phyloP scores from a whole-genome alignment of 2,888 invertebrate species.

The Apantesis nais region DNA sequence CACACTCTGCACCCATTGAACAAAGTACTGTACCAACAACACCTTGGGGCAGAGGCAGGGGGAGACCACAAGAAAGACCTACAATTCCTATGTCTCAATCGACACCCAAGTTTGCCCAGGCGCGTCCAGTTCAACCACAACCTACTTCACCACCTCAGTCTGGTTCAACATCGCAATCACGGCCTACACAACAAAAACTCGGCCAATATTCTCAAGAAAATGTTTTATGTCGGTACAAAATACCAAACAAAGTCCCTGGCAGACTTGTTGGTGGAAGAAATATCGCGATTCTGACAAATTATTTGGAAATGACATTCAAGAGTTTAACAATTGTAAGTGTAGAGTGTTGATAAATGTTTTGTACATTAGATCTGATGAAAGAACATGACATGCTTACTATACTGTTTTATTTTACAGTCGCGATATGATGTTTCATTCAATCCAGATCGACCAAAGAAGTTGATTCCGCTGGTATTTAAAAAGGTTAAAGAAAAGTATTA shows the following conservation, averaged over 20 bases:
- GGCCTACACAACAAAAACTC: neutral
- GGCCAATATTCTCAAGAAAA: slow-evolving; percentile 20
- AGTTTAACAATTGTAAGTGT: slow-evolving; percentile 74
- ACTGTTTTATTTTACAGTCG: slow-evolving; percentile 65
- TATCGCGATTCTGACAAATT: slow-evolving; percentile 86
- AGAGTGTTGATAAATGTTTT: neutral
- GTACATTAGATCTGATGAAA: neutral
- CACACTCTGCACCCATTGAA: neutral
- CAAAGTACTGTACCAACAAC: neutral
- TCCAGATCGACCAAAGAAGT: slow-evolving; percentile 89
- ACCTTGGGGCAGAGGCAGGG: slow-evolving; percentile 14
- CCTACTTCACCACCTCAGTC: neutral
- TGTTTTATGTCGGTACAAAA: slow-evolving; percentile 52
- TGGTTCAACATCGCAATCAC: neutral
- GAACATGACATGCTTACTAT: neutral
- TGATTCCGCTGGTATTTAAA: slow-evolving; percentile 81
- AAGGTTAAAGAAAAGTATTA: slow-evolving; percentile 63
- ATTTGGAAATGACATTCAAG: slow-evolving; percentile 85
- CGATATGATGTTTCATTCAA: slow-evolving; percentile 94
- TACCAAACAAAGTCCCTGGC: slow-evolving; percentile 74
- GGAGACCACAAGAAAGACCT: neutral
- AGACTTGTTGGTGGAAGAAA: slow-evolving; percentile 45
- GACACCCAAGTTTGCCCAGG: neutral
- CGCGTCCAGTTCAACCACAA: neutral
- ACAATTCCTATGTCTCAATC: neutral